Conservation (phyloP, 2,113 vertebrate species). For the Synodontis membranacea region DNA sequence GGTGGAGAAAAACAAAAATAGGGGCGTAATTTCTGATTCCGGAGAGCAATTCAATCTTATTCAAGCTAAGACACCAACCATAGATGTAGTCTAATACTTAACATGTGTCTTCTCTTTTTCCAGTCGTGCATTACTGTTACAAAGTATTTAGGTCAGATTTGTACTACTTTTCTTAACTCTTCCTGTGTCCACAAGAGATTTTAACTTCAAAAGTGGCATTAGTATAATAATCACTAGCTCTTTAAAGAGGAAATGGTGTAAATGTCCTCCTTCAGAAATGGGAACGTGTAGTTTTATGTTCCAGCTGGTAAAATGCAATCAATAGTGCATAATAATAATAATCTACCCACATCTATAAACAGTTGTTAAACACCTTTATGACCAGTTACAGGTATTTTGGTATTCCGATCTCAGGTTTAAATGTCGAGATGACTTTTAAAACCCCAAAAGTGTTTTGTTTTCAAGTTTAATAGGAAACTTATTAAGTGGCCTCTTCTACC, state of each 20-base stretch:
- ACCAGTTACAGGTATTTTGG: conserved; percentile 53
- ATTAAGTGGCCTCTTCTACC: conserved; percentile 16
- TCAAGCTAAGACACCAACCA: conserved; percentile 35
- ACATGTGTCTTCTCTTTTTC: conserved; percentile 52
- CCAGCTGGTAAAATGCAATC: conserved; percentile 26
- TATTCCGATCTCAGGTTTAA: conserved; percentile 73
- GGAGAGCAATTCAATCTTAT: conserved; percentile 39
- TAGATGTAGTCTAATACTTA: conserved; percentile 49
- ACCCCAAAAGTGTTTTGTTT: conserved; percentile 36
- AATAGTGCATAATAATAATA: conserved; percentile 15
- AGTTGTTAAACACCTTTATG: conserved; percentile 41
- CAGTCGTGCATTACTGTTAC: conserved; percentile 47
- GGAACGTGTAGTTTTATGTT: conserved; percentile 28
- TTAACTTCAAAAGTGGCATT: conserved; percentile 43
- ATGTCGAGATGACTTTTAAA: conserved; percentile 62
- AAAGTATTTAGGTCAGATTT: conserved; percentile 44
- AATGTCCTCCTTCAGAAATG: conserved; percentile 38
- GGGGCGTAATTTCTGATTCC: conserved; percentile 6
- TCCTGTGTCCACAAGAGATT: conserved; percentile 45
- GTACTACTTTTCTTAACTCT: conserved; percentile 46
- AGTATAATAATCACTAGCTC: conserved; percentile 40
- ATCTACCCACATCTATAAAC: conserved; percentile 17
- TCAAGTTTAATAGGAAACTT: background rate
- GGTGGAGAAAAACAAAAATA: background rate
- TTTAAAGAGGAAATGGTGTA: conserved; percentile 24